phyloP scores from a whole-genome alignment of 2,113 vertebrate genomes.

The Colinus virginianus region DNA sequence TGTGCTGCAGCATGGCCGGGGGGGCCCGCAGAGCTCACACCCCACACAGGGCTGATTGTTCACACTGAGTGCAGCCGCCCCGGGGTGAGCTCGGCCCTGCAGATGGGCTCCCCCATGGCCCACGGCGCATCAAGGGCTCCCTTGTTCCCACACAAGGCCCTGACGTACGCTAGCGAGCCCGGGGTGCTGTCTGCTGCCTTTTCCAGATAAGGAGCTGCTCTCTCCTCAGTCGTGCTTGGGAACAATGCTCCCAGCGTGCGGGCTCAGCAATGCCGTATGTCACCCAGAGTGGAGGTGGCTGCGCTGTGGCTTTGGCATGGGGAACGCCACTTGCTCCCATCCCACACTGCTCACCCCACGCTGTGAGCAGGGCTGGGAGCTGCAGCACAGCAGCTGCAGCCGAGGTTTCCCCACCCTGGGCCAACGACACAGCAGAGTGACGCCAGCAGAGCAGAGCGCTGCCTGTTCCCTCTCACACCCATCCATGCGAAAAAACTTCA shows the following conservation, averaged over 20 bases:
- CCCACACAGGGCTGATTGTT: conserved; percentile 49
- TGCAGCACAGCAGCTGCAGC: background rate
- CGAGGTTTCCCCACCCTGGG: background rate
- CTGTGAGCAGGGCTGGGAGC: background rate
- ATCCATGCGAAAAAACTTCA: background rate
- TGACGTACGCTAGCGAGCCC: background rate
- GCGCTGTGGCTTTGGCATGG: background rate
- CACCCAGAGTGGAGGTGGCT: background rate
- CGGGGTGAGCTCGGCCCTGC: conserved; percentile 13
- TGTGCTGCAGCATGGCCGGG: background rate
- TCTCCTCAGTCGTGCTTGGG: accelerated
- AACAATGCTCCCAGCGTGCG: background rate
- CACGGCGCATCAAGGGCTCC: conserved; percentile 29
- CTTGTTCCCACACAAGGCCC: conserved; percentile 51
- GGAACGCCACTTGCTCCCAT: background rate
- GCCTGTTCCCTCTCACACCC: background rate
- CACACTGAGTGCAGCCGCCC: background rate
- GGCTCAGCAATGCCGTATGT: background rate
- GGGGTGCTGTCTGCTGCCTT: background rate
- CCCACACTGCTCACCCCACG: background rate
- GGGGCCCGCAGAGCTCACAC: background rate
- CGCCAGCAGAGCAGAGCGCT: background rate
- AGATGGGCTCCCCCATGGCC: background rate
- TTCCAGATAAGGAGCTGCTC: background rate
- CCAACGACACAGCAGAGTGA: background rate